Evolutionary conservation across 2,888 invertebrate genomes (phyloP), one percentile per base, ranked within the genome.

Genomic region (Chironomus tentans): DNA sequence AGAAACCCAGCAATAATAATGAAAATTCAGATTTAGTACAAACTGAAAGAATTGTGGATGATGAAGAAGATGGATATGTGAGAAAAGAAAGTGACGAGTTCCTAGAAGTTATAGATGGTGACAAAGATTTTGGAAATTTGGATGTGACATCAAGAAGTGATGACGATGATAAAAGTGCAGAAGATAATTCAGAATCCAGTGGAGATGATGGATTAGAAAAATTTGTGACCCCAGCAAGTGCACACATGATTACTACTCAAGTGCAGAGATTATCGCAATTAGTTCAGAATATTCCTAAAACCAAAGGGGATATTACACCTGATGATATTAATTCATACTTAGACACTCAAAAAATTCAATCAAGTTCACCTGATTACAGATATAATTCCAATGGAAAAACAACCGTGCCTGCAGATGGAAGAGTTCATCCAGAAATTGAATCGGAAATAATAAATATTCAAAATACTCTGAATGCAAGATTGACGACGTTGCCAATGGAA

Each of bases 311-410:
- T 4, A 77, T 84, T 77, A 79, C 82, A 2, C 83, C 84, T 0
- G 83, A 84, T 79, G 83, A 84, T 61, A 73, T 84, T 47, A 84
- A 84, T 78, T 83, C 84, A 2, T 84, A 84, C 68, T 76, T 84
- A 47, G 83, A 84, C 0, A 82, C 83, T 75, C 84, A 83, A 24
- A 83, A 84, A 77, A 82, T 84, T 5, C 82, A 82, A 78, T 80
- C 82, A 76, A 50, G 22, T 13, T 15, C 50, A 18, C 68, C 61
- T 2, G 82, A 82, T 22, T 81, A 81, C 65, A 80, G 82, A 70
- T 79, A 79, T 50, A 69, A 82, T 13, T 21, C 65, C 28, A 56
- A 56, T 69, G 72, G 77, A 12, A 79, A 78, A 70, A 61, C 76
- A 7, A 13, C 56, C 12, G 65, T 78, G 12, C 78, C 78, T 3